Conservation (phyloP, 2,797 vertebrate species). For the Xiphophorus birchmanni region DNA sequence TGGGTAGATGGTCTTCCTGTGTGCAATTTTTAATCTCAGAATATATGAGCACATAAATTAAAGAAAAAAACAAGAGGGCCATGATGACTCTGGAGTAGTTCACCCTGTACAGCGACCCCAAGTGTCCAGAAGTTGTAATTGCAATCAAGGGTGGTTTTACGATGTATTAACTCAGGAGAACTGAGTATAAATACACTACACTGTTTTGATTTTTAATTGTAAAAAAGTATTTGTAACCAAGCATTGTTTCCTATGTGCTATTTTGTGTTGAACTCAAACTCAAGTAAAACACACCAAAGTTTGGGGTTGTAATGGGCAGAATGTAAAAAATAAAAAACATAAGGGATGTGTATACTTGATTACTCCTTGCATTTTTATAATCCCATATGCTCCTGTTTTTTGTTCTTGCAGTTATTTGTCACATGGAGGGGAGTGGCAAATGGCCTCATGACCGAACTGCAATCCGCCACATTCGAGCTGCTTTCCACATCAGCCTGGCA, state of each 20-base stretch:
- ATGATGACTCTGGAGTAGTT: background rate
- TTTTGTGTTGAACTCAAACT: background rate
- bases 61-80: background rate
- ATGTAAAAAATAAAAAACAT: background rate
- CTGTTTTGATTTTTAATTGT: background rate
- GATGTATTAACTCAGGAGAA: background rate
- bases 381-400: background rate
- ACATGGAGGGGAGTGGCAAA: slow-evolving; percentile 97
- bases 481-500: slow-evolving; percentile 90
- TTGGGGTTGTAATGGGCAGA: background rate
- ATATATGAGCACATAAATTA: background rate
- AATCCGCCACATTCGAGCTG: slow-evolving; percentile 89
- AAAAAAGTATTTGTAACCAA: background rate
- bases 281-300: background rate
- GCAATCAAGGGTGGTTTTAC: background rate
- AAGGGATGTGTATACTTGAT: background rate
- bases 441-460: slow-evolving; percentile 92
- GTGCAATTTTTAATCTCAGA: background rate
- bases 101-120: background rate
- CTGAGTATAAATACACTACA: background rate
- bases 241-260: background rate
- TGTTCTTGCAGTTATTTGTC: slow-evolving; percentile 87
- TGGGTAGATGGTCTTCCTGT: background rate
- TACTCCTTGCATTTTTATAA: background rate
- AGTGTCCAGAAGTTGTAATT: background rate